Evolutionary conservation across 2,888 invertebrate species (phyloP).

Genomic region (Mythimna loreyi): DNA sequence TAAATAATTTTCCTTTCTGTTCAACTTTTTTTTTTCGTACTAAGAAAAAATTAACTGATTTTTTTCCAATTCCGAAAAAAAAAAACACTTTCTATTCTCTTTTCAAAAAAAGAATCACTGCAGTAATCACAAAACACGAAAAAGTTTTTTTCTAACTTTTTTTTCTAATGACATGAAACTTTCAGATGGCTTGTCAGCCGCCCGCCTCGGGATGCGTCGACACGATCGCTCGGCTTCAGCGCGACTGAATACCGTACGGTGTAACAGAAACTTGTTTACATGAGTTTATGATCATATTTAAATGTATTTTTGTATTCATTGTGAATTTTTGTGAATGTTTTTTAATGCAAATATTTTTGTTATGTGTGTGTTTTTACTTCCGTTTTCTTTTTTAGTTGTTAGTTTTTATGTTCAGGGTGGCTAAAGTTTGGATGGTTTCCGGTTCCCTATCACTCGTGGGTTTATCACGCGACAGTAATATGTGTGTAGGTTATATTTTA

Average conservation of each 20-base stretch:
- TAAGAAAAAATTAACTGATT: too few relatives aligned
- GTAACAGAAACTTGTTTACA: constrained; percentile 59
- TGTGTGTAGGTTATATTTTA: too few relatives aligned
- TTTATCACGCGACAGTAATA: too few relatives aligned
- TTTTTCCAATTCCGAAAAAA: not conserved
- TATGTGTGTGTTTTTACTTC: constrained; percentile 15
- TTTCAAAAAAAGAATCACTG: constrained; percentile 6
- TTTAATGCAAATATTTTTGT: constrained; percentile 39
- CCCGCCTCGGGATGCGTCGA: constrained; percentile 34
- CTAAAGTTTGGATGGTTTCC: not conserved
- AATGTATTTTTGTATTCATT: constrained; percentile 57
- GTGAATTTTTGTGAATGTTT: constrained; percentile 36
- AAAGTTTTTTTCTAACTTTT: constrained; percentile 7
- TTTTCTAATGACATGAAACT: constrained; percentile 40
- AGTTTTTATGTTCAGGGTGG: constrained; percentile 7
- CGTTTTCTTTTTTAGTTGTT: not conserved
- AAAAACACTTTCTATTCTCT: not conserved
- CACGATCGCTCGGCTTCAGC: constrained; percentile 41
- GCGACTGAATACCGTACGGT: constrained; percentile 56
- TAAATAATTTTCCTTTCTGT: not conserved
- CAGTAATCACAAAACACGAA: constrained; percentile 18
- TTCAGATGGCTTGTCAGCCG: constrained; percentile 20
- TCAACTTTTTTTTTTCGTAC: not conserved
- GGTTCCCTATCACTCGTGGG: not conserved
- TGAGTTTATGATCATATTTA: constrained; percentile 55